Conservation (phyloP, 1,140 invertebrate species). For the Procambarus virginalis region DNA sequence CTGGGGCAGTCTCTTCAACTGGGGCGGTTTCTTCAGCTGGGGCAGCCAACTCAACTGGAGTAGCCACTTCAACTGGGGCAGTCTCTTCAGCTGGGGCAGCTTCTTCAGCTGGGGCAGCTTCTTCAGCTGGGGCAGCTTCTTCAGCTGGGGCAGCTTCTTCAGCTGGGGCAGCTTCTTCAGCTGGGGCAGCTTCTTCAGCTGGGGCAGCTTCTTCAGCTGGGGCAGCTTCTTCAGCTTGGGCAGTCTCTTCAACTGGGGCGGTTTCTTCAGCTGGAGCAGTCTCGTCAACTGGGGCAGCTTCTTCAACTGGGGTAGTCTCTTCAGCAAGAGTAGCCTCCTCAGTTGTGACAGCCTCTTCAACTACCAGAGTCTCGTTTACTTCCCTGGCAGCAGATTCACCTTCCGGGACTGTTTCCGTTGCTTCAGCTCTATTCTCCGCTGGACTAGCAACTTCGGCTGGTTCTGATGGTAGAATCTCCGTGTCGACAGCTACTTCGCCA, state of each 20-base stretch:
- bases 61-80: neutral
- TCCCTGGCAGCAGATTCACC: neutral
- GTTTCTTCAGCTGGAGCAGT: neutral
- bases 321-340: no score
- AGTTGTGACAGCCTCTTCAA: neutral
- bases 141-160: neutral
- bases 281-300: neutral
- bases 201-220: neutral
- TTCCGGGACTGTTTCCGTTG: neutral
- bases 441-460: neutral
- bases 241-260: neutral
- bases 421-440: neutral
- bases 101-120: neutral
- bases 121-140: neutral
- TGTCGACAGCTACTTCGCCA: neutral
- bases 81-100: neutral
- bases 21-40: neutral
- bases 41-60: neutral
- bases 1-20: neutral
- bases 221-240: neutral
- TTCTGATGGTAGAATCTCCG: neutral
- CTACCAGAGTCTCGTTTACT: neutral
- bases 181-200: neutral
- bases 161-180: neutral
- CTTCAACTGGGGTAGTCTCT: neutral